Evolutionary conservation across 2,888 invertebrate species (phyloP), one percentile per base, ranked within the genome.

Genomic region (Parochlus steinenii): DNA sequence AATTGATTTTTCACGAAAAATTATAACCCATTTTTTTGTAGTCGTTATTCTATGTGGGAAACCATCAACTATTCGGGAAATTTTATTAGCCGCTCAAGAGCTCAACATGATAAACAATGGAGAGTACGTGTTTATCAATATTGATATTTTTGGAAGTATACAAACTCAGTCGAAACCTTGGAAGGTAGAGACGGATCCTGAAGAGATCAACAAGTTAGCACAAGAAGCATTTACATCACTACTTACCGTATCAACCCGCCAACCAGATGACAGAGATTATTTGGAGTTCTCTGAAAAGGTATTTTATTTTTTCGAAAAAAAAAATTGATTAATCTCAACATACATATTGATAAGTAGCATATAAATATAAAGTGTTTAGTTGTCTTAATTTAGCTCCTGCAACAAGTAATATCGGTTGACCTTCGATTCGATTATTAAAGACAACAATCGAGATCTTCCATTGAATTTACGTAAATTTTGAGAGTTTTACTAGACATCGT

Each of bases 51-150:
- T 97, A 51, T 97, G 97, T 53, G 92, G 92, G 1, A 86, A 81
- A 48, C 81, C 83, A 2, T 71, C 71, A 43, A 82, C 85, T 3
- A 83, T 95, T 29, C 66, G 95, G 37, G 79, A 92, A 53, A 87
- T 98, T 45, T 74, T 97, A 67, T 61, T 97, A 48, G 87, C 87
- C 6, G 97, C 97, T 2, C 82, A 90, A 47, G 83, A 89, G 43
- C 68, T 97, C 42, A 83, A 86, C 47, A 97, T 98, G 89, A 83
- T 90, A 44, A 79, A 82, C 38, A 85, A 82, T 39, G 95, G 95
- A 6, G 95, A 97, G 63, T 98, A 95, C 60, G 89, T 93, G 34
- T 93, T 98, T 67, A 87, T 98, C 64, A 97, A 92, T 61, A 87
- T 97, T 48, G 93, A 95, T 56, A 67, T 38, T 37, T 42, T 41